Evolutionary conservation across 2,797 vertebrate species (phyloP), one percentile per base, ranked within the genome.

Genomic region (Rallus crepitans): DNA sequence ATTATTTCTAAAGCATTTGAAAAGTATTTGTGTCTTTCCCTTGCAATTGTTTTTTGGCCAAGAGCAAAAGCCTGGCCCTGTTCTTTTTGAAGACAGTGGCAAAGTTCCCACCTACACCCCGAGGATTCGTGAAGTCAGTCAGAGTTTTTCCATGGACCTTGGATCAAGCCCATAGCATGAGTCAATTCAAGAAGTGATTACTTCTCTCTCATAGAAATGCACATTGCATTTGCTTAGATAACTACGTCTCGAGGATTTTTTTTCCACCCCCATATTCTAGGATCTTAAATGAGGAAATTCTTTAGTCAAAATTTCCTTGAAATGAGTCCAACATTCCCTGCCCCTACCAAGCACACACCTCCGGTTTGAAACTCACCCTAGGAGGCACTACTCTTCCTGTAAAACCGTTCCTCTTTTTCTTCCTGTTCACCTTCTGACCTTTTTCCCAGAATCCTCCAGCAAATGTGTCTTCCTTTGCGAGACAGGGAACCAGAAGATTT

Each of bases 81-180:
- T 48, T 94, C 85, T 81, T 86, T 78, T 82, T 87, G 93, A 96
- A 96, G 82, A 76, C 50, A 66, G 57, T 94, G 94, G 77, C 94
- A 94, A 90, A 94, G 80, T 91, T 95, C 93, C 96, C 94, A 93
- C 82, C 73, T 95, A 88, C 70, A 79, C 91, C 80, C 88, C 37
- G 83, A 95, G 94, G 95, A 94, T 82, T 70, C 4, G 3, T 90
- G 91, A 94, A 94, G 63, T 94, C 90, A 97, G 81, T 85, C 61
- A 73, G 87, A 88, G 59, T 64, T 94, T 96, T 96, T 93, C 89
- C 77, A 45, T 77, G 47, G 80, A 56, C 59, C 91, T 95, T 94
- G 94, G 91, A 94, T 84, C 52, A 64, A 93, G 60, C 94, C 80
- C 93, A 94, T 35, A 90, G 35, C 63, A 91, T 95, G 92, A 96